phyloP scores from a whole-genome alignment of 2,797 vertebrate genomes.

The Erethizon dorsatum region DNA sequence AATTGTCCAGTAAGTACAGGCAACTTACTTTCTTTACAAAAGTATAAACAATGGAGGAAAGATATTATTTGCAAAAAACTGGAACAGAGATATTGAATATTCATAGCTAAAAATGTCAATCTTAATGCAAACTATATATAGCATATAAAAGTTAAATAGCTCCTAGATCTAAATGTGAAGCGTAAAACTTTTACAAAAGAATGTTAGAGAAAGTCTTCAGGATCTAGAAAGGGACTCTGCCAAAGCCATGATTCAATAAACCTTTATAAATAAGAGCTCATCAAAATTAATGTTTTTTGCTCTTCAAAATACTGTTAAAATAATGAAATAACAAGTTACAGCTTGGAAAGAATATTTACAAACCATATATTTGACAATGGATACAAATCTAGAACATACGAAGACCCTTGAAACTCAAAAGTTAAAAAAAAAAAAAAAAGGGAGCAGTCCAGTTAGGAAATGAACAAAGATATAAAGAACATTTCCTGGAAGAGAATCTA shows the following conservation, averaged over 20 bases:
- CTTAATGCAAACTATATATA: neutral
- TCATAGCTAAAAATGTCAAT: neutral
- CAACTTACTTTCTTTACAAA: neutral
- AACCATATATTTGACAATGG: neutral
- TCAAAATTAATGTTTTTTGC: constrained; percentile 8
- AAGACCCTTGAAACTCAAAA: constrained; percentile 1
- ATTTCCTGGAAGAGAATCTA: neutral
- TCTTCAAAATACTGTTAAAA: neutral
- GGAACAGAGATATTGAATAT: neutral
- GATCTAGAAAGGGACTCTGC: neutral
- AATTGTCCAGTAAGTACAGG: neutral
- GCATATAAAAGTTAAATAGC: neutral
- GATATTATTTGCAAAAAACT: constrained; percentile 32
- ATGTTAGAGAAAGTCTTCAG: neutral
- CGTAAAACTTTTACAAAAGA: neutral
- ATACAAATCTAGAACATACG: neutral
- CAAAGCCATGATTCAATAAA: neutral
- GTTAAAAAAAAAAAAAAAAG: neutral
- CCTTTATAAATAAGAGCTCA: neutral
- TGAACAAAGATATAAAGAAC: neutral
- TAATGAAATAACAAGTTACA: neutral
- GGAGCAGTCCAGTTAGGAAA: constrained; percentile 10
- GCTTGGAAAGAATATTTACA: constrained; percentile 7
- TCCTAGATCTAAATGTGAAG: neutral
- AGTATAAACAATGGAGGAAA: neutral